These are phyloP conservation scores for Columba guinea DNA, from an alignment of 2,797 vertebrate species.

Conservation along the genomic window DNA sequence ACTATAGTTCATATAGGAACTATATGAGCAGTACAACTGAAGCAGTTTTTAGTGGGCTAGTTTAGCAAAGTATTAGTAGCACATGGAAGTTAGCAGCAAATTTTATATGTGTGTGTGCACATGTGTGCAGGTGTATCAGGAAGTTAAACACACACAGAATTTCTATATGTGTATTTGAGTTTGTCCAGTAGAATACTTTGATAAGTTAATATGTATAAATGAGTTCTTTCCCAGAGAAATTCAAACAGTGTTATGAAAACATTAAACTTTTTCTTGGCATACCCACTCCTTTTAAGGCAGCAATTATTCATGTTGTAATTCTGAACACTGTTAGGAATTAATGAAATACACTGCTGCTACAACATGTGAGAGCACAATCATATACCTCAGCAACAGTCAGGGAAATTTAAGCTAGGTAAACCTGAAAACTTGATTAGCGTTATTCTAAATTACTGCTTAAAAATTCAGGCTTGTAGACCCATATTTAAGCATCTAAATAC, in stretches of 20 bases:
- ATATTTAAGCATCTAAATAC: not conserved
- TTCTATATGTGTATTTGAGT: not conserved
- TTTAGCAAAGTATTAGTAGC: conserved; percentile 38
- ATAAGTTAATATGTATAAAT: not conserved
- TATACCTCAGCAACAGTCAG: not conserved
- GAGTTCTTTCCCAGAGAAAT: not conserved
- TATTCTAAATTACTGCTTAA: not conserved
- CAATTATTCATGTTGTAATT: not conserved
- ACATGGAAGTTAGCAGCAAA: not conserved
- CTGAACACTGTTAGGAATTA: not conserved
- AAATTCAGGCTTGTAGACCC: not conserved
- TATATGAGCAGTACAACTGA: conserved; percentile 40
- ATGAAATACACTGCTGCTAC: not conserved
- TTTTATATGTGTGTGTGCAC: not conserved
- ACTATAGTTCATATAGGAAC: not conserved
- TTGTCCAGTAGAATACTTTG: not conserved
- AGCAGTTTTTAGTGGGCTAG: conserved; percentile 29
- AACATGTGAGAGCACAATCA: not conserved
- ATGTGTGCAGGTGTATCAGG: not conserved
- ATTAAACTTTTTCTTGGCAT: not conserved
- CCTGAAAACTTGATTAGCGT: not conserved
- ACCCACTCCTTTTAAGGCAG: not conserved
- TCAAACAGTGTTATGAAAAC: not conserved
- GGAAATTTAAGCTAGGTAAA: not conserved
- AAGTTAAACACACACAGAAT: not conserved